phyloP scores from a whole-genome alignment of 2,797 vertebrate genomes.

The Typhlichthys eigenmanni region DNA sequence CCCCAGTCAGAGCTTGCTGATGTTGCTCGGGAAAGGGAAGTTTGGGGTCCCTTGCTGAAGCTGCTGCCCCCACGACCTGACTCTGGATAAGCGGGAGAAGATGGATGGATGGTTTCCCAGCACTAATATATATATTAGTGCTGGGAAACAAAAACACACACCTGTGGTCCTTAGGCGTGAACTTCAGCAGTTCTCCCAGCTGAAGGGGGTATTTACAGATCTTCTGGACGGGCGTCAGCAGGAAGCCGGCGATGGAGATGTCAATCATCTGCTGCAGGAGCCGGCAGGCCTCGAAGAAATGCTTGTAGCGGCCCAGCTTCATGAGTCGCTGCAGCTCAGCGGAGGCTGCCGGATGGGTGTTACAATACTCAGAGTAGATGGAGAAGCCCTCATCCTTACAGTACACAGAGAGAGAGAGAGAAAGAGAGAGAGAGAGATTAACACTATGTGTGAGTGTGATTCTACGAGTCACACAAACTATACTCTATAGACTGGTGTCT shows the following conservation, averaged over 20 bases:
- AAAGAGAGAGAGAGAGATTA: background rate
- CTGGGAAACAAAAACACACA: constrained; percentile 35
- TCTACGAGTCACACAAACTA: no score
- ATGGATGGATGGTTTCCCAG: no score
- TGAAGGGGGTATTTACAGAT: constrained; percentile 99
- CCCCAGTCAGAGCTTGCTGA: no score
- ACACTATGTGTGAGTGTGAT: background rate
- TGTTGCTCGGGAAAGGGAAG: no score
- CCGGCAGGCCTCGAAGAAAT: constrained; percentile 97
- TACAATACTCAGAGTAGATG: constrained; percentile 97
- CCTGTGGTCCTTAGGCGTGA: constrained; percentile 94
- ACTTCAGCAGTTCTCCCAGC: constrained; percentile 96
- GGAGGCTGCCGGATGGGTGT: constrained; percentile 92
- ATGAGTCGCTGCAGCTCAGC: constrained; percentile 89
- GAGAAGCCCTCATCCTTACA: constrained; percentile 90
- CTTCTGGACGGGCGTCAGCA: constrained; percentile 97
- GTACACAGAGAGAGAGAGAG: constrained; percentile 1
- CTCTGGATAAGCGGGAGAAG: no score
- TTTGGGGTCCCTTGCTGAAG: no score
- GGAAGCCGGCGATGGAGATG: constrained; percentile 94
- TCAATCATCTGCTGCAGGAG: constrained; percentile 98
- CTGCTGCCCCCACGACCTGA: no score
- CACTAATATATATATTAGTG: no score
- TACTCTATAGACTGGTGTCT: no score
- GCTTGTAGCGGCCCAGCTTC: constrained; percentile 90